Base-by-base conservation (phyloP, 2,113 vertebrate genomes). In the Alaudala cheleensis region DNA sequence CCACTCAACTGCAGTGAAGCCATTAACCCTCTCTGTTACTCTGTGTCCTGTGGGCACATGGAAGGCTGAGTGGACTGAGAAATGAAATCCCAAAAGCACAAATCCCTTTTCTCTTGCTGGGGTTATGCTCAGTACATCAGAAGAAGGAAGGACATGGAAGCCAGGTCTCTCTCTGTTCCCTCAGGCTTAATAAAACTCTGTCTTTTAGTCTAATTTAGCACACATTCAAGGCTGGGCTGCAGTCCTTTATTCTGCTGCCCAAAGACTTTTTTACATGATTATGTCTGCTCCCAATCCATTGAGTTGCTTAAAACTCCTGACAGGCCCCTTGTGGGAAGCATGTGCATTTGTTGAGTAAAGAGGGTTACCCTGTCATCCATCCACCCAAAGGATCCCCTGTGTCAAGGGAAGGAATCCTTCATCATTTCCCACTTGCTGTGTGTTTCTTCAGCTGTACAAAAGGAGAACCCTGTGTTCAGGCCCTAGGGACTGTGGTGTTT, bases 11-110 rank as follows among this genome's bases (percentile, higher is more conserved):
- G 44, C 24, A 72, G 80, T 57, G 76, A 71, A 84, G 53, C 76
- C 44, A 42, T 97, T 96, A 96, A 90, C 88, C 67, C 79, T 83
- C 34, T 92, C 60, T 60, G n/a, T 49, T 67, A 50, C 65, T 93
- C 16, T 86, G 57, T 90, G 56, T 92, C 85, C 49, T 94, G 2
- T 57, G 80, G 61, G 70, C 69, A 83, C 23, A 3, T 33, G 64
- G 31, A 90, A 81, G 40, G 76, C 12, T 51, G 20, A 53, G 10
- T 28, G 37, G 58, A 37, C 6, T 65, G 64, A 86, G 54, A 86
- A 70, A 71, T 44, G 60, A 74, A 56, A 88, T 67, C 28, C 20
- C 71, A 47, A 67, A 76, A 42, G 44, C 44, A 45, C 18, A 45
- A 20, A 44, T 5, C 42, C 42, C 42, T 45, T 45, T 20, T 45